Conservation (phyloP, 30 jellyfish, hydroid and myxozoan species). For the Aurelia sp. region DNA sequence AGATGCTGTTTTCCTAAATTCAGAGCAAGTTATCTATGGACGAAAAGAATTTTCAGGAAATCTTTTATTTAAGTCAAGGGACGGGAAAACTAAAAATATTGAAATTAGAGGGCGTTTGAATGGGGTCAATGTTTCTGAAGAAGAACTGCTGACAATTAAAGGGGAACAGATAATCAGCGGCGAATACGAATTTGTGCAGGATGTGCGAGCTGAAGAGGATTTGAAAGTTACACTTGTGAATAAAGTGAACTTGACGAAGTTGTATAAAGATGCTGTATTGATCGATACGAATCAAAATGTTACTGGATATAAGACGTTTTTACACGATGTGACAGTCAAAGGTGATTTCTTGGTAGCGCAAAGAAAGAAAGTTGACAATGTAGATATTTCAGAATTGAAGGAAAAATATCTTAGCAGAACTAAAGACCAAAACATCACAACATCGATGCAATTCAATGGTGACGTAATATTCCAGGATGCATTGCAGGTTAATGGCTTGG, state of each 20-base stretch:
- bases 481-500: constrained; percentile 53
- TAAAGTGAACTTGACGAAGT: constrained; percentile 41
- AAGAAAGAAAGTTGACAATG: constrained; percentile 57
- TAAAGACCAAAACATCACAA: constrained; percentile 65
- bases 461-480: constrained; percentile 18
- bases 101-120: constrained; percentile 72
- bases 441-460: constrained; percentile 24
- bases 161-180: constrained; percentile 38
- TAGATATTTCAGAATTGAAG: constrained; percentile 84
- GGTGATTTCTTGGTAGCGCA: constrained; percentile 62
- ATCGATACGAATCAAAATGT: constrained; percentile 59
- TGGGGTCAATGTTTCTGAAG: constrained; percentile 46
- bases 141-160: constrained; percentile 49
- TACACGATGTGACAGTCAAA: constrained; percentile 10
- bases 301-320: constrained; percentile 47
- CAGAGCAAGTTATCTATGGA: constrained; percentile 71
- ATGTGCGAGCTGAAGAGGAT: constrained; percentile 10
- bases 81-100: constrained; percentile 1
- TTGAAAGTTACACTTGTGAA: constrained; percentile 48
- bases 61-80: constrained; percentile 16
- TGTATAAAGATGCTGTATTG: constrained; percentile 52
- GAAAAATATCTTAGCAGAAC: constrained; percentile 47
- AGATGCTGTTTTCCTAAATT: constrained; percentile 38
- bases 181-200: constrained; percentile 22
- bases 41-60: constrained; percentile 38